Evolutionary conservation across 2,888 invertebrate species (phyloP), one percentile per base, ranked within the genome.

Genomic region (Alloscopus bannaensis): DNA sequence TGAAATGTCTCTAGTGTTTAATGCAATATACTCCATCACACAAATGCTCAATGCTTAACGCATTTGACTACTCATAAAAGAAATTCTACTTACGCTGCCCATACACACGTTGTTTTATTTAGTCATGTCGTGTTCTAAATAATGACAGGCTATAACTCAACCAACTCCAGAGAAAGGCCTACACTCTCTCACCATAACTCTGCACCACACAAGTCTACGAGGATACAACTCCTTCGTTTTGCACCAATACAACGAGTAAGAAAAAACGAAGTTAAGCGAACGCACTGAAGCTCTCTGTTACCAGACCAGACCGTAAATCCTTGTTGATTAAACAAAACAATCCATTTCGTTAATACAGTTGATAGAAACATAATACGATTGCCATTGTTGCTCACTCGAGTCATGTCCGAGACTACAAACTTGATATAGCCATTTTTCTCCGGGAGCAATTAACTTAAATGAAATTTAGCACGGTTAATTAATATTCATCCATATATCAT

Each of bases 341-440:
- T 50, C 31, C n/a, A 20, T 57, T 57, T 11, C 26, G 24, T n/a
- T n/a, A n/a, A n/a, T 24, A 4, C 45, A 45, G 18, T 45, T 45
- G 4, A 4, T 6, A 36, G 36, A 36, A 13, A 36, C n/a, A 36
- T 36, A 36, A 36, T n/a, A n/a, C n/a, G n/a, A n/a, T n/a, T n/a
- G 36, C 45, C 4, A 45, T 45, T 4, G 45, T 45, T 45, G 36
- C 36, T 36, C 36, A n/a, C n/a, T n/a, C 36, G 13, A 36, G 6
- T 6, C 36, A 36, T 36, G 36, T 6, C 36, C 8, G 13, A 36
- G 36, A 13, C 36, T 16, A 45, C 31, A 36, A 66, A 75, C 75
- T 75, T 55, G 66, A 75, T 75, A 75, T 75, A 75, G 75, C 68
- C 45, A 75, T 75, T 75, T 75, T 75, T 75, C 75, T 68, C 68